Conservation (phyloP, 1,140 invertebrate genomes). For the Aphis craccivora region DNA sequence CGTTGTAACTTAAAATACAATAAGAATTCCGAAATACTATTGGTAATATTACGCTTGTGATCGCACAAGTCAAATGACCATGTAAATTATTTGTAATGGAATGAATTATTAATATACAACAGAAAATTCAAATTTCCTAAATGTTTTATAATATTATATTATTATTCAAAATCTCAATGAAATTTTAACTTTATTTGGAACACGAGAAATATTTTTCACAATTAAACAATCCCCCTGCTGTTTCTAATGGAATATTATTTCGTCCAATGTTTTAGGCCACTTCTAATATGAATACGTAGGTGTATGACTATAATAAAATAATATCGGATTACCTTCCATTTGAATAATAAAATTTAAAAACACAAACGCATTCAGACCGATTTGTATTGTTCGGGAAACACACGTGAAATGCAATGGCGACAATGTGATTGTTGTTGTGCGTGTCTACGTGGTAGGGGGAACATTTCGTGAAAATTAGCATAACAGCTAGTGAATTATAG, state of each 20-base stretch:
- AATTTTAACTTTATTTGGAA: not conserved
- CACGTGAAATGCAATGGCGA: slow-evolving; percentile 34
- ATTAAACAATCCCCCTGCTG: not conserved
- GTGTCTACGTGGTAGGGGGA: not conserved
- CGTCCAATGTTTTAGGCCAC: not conserved
- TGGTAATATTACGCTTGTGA: no score
- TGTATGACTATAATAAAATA: not conserved
- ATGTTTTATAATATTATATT: not conserved
- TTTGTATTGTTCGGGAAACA: slow-evolving; percentile 25
- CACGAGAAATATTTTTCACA: not conserved
- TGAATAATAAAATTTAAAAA: not conserved
- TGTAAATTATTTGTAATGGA: no score
- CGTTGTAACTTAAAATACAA: no score
- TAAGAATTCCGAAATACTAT: no score
- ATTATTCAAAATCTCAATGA: not conserved
- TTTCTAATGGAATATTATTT: not conserved
- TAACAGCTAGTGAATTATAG: not conserved
- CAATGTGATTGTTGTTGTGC: slow-evolving; percentile 28
- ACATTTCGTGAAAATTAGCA: not conserved
- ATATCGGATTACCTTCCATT: slow-evolving; percentile 26
- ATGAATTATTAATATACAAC: not conserved
- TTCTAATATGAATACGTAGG: not conserved
- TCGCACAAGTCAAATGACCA: no score
- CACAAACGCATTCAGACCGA: not conserved
- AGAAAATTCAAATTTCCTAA: not conserved